Conservation (phyloP, 2,888 invertebrate genomes). For the Disparrhopalites patrizii region DNA sequence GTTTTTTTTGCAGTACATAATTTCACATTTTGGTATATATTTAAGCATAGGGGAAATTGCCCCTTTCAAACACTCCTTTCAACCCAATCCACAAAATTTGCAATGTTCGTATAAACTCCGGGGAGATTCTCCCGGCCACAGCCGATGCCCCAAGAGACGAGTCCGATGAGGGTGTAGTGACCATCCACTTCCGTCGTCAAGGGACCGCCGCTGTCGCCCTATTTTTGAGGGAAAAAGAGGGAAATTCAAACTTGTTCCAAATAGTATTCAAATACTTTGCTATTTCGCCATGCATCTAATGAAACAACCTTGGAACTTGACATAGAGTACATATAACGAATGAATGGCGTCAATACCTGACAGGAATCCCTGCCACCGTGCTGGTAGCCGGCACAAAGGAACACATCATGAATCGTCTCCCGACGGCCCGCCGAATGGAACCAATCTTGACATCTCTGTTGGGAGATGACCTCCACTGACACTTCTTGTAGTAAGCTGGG, state of each 20-base stretch:
- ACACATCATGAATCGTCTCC: conserved; percentile 90
- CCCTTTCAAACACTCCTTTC: conserved; percentile 52
- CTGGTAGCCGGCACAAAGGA: conserved; percentile 88
- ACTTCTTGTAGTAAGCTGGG: conserved; percentile 69
- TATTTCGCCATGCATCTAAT: too few species aligned
- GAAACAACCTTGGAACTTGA: too few species aligned
- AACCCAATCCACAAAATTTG: conserved; percentile 88
- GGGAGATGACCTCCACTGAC: conserved; percentile 67
- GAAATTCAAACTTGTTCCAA: too few species aligned
- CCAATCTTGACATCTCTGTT: conserved; percentile 88
- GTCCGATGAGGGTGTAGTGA: conserved; percentile 77
- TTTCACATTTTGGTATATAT: too few species aligned
- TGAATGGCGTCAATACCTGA: conserved; percentile 53
- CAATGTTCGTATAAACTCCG: conserved; percentile 88
- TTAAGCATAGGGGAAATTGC: too few species aligned
- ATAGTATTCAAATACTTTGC: too few species aligned
- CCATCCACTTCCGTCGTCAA: conserved; percentile 81
- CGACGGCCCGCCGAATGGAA: conserved; percentile 82
- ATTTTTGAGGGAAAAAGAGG: too few species aligned
- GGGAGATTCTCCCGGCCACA: conserved; percentile 85
- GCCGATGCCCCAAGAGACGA: conserved; percentile 70
- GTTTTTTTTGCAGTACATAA: too few species aligned
- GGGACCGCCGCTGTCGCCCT: conserved; percentile 76
- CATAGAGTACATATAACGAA: not conserved
- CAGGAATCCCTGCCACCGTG: conserved; percentile 66